Percentiles rank a stretch among this genome's conserved stretches.
Evolutionary conservation across 2,888 invertebrate species (phyloP).

Genomic region (Platypus cylindrus): DNA sequence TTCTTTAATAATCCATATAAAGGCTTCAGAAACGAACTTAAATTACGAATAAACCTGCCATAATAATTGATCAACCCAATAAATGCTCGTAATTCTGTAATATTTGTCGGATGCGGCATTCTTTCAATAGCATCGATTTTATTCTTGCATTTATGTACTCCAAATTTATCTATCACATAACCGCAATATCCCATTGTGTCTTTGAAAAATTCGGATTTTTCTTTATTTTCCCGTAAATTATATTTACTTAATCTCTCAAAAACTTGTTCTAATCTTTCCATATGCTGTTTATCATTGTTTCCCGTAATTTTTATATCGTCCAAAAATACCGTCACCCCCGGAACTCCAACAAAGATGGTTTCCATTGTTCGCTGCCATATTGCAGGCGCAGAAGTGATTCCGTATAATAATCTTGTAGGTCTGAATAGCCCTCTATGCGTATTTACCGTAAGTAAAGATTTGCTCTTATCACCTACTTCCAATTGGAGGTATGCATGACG

Average conservation of each 20-base stretch:
- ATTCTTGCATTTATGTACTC: conserved; percentile 7
- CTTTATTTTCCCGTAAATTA: conserved; percentile 12
- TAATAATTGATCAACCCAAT: conserved; percentile 16
- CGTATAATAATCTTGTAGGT: conserved; percentile 21
- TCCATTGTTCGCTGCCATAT: conserved; percentile 28
- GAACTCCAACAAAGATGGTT: conserved; percentile 14
- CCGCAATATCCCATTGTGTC: not conserved
- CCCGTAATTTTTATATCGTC: conserved; percentile 21
- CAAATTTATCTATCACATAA: conserved; percentile 9
- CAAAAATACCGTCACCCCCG: conserved; percentile 19
- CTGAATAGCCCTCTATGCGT: conserved; percentile 27
- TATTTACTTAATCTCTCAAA: conserved; percentile 10
- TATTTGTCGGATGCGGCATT: conserved; percentile 10
- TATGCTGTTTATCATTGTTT: conserved; percentile 8
- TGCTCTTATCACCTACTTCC: conserved; percentile 25
- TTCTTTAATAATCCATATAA: conserved; percentile 15
- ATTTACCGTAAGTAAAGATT: conserved; percentile 25
- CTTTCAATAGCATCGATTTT: conserved; percentile 13
- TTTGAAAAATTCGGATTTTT: conserved; percentile 13
- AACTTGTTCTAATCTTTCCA: conserved; percentile 9
- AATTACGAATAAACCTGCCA: conserved; percentile 14
- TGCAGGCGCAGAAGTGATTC: conserved; percentile 24
- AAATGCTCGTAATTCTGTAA: conserved; percentile 13
- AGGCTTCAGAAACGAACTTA: conserved; percentile 13
- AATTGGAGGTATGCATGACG: conserved; percentile 27